These are phyloP conservation scores for Calliopum simillimum DNA, from an alignment of 2,888 invertebrate species.

Conservation along the genomic window DNA sequence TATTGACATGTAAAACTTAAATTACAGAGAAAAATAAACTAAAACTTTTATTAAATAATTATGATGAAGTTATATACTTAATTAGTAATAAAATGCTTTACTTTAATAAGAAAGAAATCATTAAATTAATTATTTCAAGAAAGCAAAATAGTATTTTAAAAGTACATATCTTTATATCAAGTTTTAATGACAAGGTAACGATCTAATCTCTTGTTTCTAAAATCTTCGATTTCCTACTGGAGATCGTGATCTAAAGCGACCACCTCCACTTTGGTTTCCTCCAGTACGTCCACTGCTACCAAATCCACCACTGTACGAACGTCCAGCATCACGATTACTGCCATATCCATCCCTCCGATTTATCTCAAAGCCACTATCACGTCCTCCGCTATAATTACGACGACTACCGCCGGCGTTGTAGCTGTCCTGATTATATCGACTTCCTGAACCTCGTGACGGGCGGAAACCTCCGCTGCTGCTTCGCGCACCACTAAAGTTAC, in stretches of 20 bases:
- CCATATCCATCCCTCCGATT: conserved; percentile 44
- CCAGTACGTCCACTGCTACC: conserved; percentile 68
- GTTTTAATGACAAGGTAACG: too few relatives aligned
- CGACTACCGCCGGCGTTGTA: conserved; percentile 67
- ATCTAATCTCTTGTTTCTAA: conserved; percentile 31
- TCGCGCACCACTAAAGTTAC: conserved; percentile 68
- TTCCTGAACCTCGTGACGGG: conserved; percentile 68
- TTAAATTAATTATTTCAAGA: too few relatives aligned
- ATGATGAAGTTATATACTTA: too few relatives aligned
- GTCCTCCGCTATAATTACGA: conserved; percentile 47
- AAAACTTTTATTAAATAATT: neutral
- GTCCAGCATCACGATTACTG: conserved; percentile 61
- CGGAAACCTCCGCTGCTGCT: conserved; percentile 68
- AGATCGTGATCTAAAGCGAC: conserved; percentile 65
- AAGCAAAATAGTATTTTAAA: too few relatives aligned
- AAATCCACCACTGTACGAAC: conserved; percentile 64
- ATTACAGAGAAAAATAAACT: neutral
- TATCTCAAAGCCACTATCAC: conserved; percentile 42
- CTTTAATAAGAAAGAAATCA: too few relatives aligned
- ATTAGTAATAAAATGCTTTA: too few relatives aligned
- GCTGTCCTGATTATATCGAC: conserved; percentile 52
- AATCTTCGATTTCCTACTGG: conserved; percentile 57
- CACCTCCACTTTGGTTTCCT: conserved; percentile 56
- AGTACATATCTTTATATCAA: too few relatives aligned
- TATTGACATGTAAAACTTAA: neutral